Percentiles rank a stretch among this genome's conserved stretches.
Evolutionary conservation across 2,888 invertebrate genomes (phyloP).

Genomic region (Embidobia sp.): DNA sequence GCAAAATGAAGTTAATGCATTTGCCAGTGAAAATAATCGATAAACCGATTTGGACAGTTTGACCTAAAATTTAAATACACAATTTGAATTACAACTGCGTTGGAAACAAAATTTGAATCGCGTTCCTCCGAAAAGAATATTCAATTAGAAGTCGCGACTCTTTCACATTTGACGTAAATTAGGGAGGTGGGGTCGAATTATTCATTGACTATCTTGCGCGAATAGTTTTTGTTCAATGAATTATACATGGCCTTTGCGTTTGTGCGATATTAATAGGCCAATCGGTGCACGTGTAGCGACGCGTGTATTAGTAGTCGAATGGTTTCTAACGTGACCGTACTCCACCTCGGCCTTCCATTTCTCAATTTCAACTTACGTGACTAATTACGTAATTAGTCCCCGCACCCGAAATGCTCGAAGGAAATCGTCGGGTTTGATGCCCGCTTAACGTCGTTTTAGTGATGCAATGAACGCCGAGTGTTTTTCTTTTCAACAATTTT

Average conservation of each 20-base stretch:
- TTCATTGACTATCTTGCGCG: slow-evolving; percentile 33
- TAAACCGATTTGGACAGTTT: too few relatives aligned
- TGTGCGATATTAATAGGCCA: slow-evolving; percentile 42
- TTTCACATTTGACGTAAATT: slow-evolving; percentile 4
- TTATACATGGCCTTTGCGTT: slow-evolving; percentile 22
- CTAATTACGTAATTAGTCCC: slow-evolving; percentile 53
- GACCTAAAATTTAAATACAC: too few relatives aligned
- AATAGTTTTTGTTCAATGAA: slow-evolving; percentile 24
- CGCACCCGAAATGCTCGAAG: slow-evolving; percentile 24
- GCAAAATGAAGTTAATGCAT: too few relatives aligned
- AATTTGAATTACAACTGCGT: too few relatives aligned
- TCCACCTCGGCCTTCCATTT: slow-evolving; percentile 38
- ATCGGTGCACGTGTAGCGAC: slow-evolving; percentile 24
- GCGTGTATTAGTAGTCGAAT: slow-evolving; percentile 32
- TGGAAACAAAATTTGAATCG: too few relatives aligned
- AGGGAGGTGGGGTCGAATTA: slow-evolving; percentile 7
- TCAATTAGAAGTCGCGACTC: too few relatives aligned
- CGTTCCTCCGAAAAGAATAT: too few relatives aligned
- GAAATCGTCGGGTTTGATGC: slow-evolving; percentile 29
- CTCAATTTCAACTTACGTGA: slow-evolving; percentile 54
- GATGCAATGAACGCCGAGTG: neutral
- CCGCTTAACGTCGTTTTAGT: slow-evolving; percentile 25
- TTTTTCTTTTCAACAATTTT: too few relatives aligned
- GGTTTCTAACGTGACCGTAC: slow-evolving; percentile 51
- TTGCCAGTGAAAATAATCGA: too few relatives aligned